Evolutionary conservation across 2,888 invertebrate species (phyloP).

Genomic region (Eupithecia inturbata): DNA sequence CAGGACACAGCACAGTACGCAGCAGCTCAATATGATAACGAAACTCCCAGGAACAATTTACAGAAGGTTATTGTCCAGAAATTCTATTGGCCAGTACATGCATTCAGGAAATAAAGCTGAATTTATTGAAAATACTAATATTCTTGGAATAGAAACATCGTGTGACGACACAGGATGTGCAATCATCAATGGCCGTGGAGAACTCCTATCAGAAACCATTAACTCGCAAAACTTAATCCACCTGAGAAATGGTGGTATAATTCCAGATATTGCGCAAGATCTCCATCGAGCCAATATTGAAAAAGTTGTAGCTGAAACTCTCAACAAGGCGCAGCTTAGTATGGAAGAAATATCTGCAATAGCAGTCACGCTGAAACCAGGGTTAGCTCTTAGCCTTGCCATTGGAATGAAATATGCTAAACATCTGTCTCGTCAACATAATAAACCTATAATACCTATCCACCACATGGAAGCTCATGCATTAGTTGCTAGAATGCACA

Average conservation of each 20-base stretch:
- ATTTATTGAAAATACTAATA: conserved; percentile 34
- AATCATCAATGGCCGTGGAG: conserved; percentile 89
- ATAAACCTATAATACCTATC: conserved; percentile 96
- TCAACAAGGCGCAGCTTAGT: conserved; percentile 84
- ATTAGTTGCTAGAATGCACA: conserved; percentile 91
- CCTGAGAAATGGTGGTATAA: conserved; percentile 92
- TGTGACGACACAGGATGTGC: conserved; percentile 99
- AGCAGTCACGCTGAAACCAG: conserved; percentile 95
- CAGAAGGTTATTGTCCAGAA: conserved; percentile 5
- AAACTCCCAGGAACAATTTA: conserved; percentile 12
- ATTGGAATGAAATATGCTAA: conserved; percentile 94
- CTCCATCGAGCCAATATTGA: conserved; percentile 92
- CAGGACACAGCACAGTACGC: background rate
- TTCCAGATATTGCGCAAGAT: conserved; percentile 94
- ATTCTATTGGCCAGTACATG: conserved; percentile 12
- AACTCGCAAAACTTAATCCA: conserved; percentile 92
- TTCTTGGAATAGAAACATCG: conserved; percentile 98
- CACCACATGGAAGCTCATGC: conserved; percentile 99
- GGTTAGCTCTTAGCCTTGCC: conserved; percentile 89
- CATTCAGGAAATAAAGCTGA: conserved; percentile 14
- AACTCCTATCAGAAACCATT: conserved; percentile 91
- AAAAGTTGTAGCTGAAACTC: conserved; percentile 87
- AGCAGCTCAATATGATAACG: conserved; percentile 22
- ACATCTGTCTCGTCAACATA: conserved; percentile 86
- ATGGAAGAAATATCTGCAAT: conserved; percentile 91